Evolutionary conservation across 2,113 vertebrate genomes (phyloP).

Genomic region (Natator depressus): DNA sequence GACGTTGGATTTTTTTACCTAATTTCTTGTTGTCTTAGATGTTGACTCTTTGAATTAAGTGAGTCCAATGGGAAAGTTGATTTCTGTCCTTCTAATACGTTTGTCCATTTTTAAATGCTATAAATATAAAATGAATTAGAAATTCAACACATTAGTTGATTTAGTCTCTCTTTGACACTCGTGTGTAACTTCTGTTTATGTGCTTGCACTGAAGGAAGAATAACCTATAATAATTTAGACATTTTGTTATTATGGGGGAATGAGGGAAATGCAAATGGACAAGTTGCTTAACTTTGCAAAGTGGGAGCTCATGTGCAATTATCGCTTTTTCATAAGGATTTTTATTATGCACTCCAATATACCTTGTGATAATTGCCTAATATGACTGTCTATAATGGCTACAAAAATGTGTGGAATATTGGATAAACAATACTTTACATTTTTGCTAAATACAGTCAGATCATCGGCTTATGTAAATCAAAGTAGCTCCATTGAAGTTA

Average conservation of each 20-base stretch:
- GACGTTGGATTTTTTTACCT: not conserved
- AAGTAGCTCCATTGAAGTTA: not conserved
- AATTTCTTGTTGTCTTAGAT: not conserved
- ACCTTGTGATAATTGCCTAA: not conserved
- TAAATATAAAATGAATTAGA: not conserved
- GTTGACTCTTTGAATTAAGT: not conserved
- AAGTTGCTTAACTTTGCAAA: not conserved
- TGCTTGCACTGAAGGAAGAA: not conserved
- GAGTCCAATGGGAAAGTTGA: not conserved
- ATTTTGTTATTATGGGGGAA: not conserved
- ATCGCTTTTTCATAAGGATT: not conserved
- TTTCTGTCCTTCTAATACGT: not conserved
- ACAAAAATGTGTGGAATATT: not conserved
- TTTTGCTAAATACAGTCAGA: not conserved
- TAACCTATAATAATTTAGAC: not conserved
- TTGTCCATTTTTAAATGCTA: not conserved
- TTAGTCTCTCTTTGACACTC: not conserved
- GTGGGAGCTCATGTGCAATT: not conserved
- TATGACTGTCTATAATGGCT: not conserved
- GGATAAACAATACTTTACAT: not conserved
- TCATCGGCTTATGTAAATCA: not conserved
- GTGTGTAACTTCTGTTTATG: not conserved
- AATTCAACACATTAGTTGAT: rapidly evolving
- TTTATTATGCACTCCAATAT: not conserved
- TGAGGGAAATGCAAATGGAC: not conserved